Percentiles rank a stretch among this genome's conserved stretches.
phyloP scores from a whole-genome alignment of 2,113 vertebrate genomes.

The Chrysochloris asiatica region DNA sequence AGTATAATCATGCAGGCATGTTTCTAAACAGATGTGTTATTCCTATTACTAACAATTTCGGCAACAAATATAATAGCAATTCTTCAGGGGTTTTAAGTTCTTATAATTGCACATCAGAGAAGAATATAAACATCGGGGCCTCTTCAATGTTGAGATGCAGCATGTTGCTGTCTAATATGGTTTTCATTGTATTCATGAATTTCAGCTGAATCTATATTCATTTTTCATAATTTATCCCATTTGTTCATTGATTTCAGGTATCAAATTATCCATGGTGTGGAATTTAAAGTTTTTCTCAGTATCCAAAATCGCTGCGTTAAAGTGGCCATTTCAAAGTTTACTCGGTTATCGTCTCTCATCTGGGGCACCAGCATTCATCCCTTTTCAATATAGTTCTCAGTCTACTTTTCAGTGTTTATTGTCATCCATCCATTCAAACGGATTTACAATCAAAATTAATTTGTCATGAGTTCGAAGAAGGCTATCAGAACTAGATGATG shows the following conservation, averaged over 20 bases:
- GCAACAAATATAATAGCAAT: constrained; percentile 62
- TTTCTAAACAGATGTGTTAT: constrained; percentile 62
- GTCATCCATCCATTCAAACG: neutral
- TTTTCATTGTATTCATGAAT: constrained; percentile 64
- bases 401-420: constrained; percentile 13
- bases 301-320: constrained; percentile 21
- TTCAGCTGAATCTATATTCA: constrained; percentile 33
- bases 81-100: constrained; percentile 70
- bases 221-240: neutral
- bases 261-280: constrained; percentile 54
- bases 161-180: constrained; percentile 21
- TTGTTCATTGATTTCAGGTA: constrained; percentile 56
- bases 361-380: neutral
- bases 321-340: constrained; percentile 61
- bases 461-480: neutral
- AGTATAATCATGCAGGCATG: constrained; percentile 25
- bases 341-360: constrained; percentile 11
- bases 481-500: neutral
- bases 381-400: constrained; percentile 2
- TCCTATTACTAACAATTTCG: constrained; percentile 61
- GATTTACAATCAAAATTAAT: constrained; percentile 21
- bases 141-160: constrained; percentile 53
- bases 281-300: constrained; percentile 52
- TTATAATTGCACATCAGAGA: constrained; percentile 62
- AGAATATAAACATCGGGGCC: constrained; percentile 52